Evolutionary conservation across 2,888 invertebrate genomes (phyloP), one percentile per base, ranked within the genome.

Genomic region (Sialis lutaria): DNA sequence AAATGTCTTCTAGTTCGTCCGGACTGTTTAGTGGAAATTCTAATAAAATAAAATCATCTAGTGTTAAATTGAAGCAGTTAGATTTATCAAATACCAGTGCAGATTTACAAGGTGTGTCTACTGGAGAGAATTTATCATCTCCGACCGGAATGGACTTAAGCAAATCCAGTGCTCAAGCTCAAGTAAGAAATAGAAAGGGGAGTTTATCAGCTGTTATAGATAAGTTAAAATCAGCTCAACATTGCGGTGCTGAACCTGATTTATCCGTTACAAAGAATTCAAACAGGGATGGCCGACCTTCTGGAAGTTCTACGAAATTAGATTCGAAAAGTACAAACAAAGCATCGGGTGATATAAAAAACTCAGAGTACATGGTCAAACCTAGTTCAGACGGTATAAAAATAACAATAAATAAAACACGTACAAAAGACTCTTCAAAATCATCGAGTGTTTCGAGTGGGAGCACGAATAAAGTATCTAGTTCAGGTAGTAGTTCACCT

Each of bases 381-480:
- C 83, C 84, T 12, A 87, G 88, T 59, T 80, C 80, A 10, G 89
- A 89, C 55, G 89, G 89, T 4, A 86, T 92, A 68, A 92, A 91
- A 63, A 76, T 92, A 47, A 92, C 89, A 3, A 89, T 91, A 31
- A 91, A 90, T 58, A 91, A 91, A 67, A 88, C 90, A 1, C 73
- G 82, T 56, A 75, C 78, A 22, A 82, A 84, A 59, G 83, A 84
- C 48, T 74, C 74, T 0, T 75, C 75, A 13, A 63, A 64, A 37
- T 66, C 67, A 46, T 49, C 50, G 48, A 50, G 41, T 30, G 40
- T 54, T 50, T 49, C 34, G 47, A 30, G 34, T 30, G 9, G 51
- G 54, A 9, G 50, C 32, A 46, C 48, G 7, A 49, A 47, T 1
- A 53, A 53, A 46, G 48, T 51, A 35, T 52, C 52, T 7, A 70